These are phyloP conservation scores for Reticulitermes lucifugus DNA, from an alignment of 2,888 invertebrate species.

Conservation along the genomic window DNA sequence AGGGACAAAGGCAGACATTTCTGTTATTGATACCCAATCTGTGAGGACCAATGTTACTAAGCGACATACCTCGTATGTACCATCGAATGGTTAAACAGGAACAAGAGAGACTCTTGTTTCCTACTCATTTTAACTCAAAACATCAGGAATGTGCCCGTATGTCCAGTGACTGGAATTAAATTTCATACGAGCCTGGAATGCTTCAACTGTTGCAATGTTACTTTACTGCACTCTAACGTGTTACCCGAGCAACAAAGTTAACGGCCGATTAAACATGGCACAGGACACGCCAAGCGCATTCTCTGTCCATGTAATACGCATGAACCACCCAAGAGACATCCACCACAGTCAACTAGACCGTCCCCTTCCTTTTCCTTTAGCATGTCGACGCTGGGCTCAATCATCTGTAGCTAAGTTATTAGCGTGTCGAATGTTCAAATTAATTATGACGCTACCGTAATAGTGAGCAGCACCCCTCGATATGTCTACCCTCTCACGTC, in stretches of 20 bases:
- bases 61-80: too few relatives aligned
- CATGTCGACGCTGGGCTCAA: not conserved
- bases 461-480: too few relatives aligned
- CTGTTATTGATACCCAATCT: too few relatives aligned
- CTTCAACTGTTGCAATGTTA: not conserved
- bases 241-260: constrained; percentile 5
- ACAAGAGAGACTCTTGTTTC: not conserved
- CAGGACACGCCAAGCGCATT: not conserved
- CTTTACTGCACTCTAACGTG: not conserved
- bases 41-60: too few relatives aligned
- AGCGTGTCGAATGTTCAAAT: not conserved
- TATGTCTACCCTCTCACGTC: too few relatives aligned
- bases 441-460: too few relatives aligned
- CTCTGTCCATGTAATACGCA: not conserved
- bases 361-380: not conserved
- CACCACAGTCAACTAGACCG: not conserved
- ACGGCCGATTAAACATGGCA: not conserved
- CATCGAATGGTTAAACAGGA: too few relatives aligned
- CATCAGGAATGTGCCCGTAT: not conserved
- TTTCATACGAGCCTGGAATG: not conserved
- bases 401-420: not conserved
- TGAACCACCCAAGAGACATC: not conserved
- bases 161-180: not conserved
- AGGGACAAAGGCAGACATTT: too few relatives aligned
- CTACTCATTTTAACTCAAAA: not conserved